These are phyloP conservation scores for Calameuta idolon DNA, from an alignment of 2,888 invertebrate species.

Conservation along the genomic window DNA sequence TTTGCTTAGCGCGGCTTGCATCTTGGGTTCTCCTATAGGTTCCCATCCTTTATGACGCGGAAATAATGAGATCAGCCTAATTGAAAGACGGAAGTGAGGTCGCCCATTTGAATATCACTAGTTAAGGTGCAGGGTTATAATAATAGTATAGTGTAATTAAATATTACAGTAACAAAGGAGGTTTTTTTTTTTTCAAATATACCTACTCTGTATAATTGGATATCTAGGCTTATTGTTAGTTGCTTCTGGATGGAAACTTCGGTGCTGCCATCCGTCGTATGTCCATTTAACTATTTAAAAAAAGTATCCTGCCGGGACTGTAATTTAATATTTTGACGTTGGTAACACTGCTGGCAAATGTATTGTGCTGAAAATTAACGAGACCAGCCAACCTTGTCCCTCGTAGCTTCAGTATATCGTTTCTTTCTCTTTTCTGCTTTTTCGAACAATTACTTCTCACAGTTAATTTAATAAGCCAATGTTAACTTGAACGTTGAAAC, in stretches of 20 bases:
- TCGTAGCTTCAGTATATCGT: not conserved
- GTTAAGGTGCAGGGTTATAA: not conserved
- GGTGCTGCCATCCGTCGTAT: not conserved
- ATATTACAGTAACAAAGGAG: not conserved
- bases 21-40: slow-evolving; percentile 2
- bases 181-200: too few species aligned
- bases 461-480: not conserved
- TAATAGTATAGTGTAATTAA: not conserved
- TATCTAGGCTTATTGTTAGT: not conserved
- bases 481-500: not conserved
- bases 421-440: not conserved
- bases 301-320: not conserved
- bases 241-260: not conserved
- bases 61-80: slow-evolving; percentile 21
- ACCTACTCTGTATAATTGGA: not conserved
- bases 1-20: slow-evolving; percentile 28
- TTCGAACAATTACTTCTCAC: not conserved
- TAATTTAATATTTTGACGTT: not conserved
- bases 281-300: not conserved
- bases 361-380: not conserved
- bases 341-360: not conserved
- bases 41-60: slow-evolving; percentile 21
- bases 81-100: not conserved
- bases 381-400: not conserved
- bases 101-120: not conserved